phyloP scores from a whole-genome alignment of 2,797 vertebrate genomes.

The Hydrocynus forskahlii region DNA sequence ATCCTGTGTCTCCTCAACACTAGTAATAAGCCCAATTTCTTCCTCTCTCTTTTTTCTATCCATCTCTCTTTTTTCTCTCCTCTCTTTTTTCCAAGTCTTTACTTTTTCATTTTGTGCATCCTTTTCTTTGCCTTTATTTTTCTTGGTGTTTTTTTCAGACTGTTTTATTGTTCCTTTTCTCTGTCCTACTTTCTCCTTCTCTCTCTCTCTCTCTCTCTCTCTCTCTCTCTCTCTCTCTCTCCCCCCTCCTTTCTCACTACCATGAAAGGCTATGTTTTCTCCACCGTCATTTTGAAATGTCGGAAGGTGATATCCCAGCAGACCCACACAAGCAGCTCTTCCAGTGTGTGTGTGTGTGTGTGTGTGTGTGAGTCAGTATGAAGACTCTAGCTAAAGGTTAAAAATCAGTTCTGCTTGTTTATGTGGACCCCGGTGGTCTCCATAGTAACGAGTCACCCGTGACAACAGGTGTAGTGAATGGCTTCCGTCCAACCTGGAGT shows the following conservation, averaged over 20 bases:
- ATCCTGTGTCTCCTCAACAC: not conserved
- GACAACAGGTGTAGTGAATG: not conserved
- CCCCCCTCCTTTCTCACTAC: slow-evolving; percentile 41
- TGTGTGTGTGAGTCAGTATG: slow-evolving; percentile 2
- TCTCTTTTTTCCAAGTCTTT: not conserved
- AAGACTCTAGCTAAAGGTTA: not conserved
- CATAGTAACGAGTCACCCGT: slow-evolving; percentile 5
- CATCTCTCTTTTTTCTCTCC: not conserved
- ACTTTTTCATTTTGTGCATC: too few relatives aligned
- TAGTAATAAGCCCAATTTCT: not conserved
- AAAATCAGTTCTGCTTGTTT: slow-evolving; percentile 1
- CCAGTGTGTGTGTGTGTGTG: slow-evolving; percentile 30
- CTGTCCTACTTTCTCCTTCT: slow-evolving; percentile 15
- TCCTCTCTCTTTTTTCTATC: not conserved
- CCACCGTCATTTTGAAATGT: not conserved
- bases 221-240: slow-evolving; percentile 29
- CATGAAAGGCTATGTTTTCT: slow-evolving; percentile 38
- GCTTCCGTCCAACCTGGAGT: not conserved
- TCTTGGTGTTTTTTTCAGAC: not conserved
- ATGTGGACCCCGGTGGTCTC: not conserved
- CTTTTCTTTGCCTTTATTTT: not conserved
- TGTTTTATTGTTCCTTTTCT: slow-evolving; percentile 11
- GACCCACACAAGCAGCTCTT: not conserved
- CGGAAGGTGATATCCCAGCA: not conserved
- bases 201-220: slow-evolving; percentile 34